phyloP scores from a whole-genome alignment of 2,888 invertebrate species.

The Caenorhabditis doughertyi region DNA sequence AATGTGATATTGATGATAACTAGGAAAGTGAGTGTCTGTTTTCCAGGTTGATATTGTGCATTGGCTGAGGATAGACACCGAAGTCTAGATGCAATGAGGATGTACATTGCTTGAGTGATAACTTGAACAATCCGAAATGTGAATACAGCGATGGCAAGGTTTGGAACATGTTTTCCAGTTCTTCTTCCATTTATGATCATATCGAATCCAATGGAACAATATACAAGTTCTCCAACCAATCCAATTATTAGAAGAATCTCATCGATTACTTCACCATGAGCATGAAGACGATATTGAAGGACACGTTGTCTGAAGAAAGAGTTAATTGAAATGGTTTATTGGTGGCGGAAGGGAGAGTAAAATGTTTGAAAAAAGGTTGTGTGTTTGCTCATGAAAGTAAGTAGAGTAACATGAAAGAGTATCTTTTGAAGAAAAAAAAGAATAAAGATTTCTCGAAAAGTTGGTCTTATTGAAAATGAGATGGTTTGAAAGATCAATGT shows the following conservation, averaged over 20 bases:
- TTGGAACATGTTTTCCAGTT: conserved; percentile 35
- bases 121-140: conserved; percentile 37
- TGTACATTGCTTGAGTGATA: conserved; percentile 27
- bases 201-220: conserved; percentile 60
- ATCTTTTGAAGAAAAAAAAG: too few species aligned
- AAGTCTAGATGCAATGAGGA: conserved; percentile 68
- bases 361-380: background rate
- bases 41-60: conserved; percentile 71
- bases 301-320: conserved; percentile 77
- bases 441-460: too few species aligned
- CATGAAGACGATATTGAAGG: conserved; percentile 55
- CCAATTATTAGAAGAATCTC: conserved; percentile 53
- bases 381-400: background rate
- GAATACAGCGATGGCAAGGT: conserved; percentile 71
- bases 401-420: background rate
- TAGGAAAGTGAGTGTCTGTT: conserved; percentile 80
- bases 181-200: conserved; percentile 61
- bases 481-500: too few species aligned
- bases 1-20: conserved; percentile 79
- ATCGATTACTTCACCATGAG: conserved; percentile 61
- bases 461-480: too few species aligned
- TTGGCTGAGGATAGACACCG: conserved; percentile 40
- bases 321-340: too few species aligned
- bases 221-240: conserved; percentile 48
- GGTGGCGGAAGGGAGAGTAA: too few species aligned